Conservation (phyloP, 2,888 invertebrate species). For the Acanthosoma haemorrhoidale region DNA sequence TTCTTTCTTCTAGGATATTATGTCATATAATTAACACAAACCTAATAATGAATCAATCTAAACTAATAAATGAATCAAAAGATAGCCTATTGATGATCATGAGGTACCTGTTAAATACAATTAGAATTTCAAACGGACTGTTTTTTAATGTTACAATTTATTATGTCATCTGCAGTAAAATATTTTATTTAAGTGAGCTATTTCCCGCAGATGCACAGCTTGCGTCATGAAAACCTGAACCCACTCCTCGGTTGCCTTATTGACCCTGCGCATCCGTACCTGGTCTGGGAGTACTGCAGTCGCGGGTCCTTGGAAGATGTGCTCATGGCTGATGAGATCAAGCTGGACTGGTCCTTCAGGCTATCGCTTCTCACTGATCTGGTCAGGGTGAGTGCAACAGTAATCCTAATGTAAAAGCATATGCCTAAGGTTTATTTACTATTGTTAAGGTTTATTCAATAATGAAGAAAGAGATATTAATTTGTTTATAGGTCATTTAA, state of each 20-base stretch:
- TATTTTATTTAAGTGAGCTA: too few relatives aligned
- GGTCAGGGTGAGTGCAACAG: conserved; percentile 57
- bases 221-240: conserved; percentile 87
- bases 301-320: conserved; percentile 85
- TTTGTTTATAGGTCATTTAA: not conserved
- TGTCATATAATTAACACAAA: too few relatives aligned
- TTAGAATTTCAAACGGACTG: too few relatives aligned
- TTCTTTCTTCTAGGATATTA: too few relatives aligned
- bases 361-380: conserved; percentile 87
- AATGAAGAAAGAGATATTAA: too few relatives aligned
- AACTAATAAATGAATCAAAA: too few relatives aligned
- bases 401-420: too few relatives aligned
- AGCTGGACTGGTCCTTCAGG: conserved; percentile 92
- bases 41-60: too few relatives aligned
- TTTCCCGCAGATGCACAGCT: conserved; percentile 73
- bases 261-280: conserved; percentile 68
- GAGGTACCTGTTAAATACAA: too few relatives aligned
- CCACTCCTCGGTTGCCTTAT: conserved; percentile 80
- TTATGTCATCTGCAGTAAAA: too few relatives aligned
- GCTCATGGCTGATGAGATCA: conserved; percentile 81
- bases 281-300: conserved; percentile 82
- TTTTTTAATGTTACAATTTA: too few relatives aligned
- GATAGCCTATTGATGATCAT: too few relatives aligned
- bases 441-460: conserved; percentile 13
- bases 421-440: not conserved